phyloP scores from a whole-genome alignment of 2,797 vertebrate genomes.

The Silurus lanzhouensis region DNA sequence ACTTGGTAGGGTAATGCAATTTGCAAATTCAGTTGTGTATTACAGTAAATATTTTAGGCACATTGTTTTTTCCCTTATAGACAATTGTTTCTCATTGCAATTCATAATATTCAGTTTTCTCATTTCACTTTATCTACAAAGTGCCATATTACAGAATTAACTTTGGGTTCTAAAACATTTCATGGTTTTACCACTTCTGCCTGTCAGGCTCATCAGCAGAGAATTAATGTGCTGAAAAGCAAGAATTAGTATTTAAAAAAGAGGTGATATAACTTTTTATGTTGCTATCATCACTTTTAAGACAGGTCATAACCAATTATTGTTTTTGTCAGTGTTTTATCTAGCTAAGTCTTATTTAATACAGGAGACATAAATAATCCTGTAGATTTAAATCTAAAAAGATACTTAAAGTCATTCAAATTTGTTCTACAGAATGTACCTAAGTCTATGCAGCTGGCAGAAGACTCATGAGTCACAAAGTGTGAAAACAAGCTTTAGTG shows the following conservation, averaged over 20 bases:
- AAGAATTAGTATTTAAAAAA: neutral
- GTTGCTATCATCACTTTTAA: neutral
- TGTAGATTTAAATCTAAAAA: neutral
- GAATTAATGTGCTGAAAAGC: neutral
- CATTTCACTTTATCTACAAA: neutral
- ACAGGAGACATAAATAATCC: neutral
- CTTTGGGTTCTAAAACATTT: neutral
- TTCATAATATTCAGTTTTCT: neutral
- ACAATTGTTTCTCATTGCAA: neutral
- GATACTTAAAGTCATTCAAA: neutral
- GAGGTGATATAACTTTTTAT: neutral
- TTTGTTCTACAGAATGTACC: neutral
- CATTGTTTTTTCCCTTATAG: neutral
- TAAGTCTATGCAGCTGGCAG: neutral
- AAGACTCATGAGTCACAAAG: neutral
- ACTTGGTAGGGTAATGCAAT: neutral
- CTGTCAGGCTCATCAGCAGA: neutral
- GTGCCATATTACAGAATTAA: neutral
- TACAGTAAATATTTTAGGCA: neutral
- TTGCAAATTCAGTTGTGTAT: neutral
- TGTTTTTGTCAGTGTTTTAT: neutral
- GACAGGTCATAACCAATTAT: neutral
- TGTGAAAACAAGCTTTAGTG: constrained; percentile 1
- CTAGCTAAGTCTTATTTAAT: neutral
- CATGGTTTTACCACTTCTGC: neutral